A percentile compares a stretch with the other conserved stretches of the same genome.
These are phyloP conservation scores for Phataginus tetradactyla DNA, from an alignment of 2,797 vertebrate genomes.

Conservation along the genomic window DNA sequence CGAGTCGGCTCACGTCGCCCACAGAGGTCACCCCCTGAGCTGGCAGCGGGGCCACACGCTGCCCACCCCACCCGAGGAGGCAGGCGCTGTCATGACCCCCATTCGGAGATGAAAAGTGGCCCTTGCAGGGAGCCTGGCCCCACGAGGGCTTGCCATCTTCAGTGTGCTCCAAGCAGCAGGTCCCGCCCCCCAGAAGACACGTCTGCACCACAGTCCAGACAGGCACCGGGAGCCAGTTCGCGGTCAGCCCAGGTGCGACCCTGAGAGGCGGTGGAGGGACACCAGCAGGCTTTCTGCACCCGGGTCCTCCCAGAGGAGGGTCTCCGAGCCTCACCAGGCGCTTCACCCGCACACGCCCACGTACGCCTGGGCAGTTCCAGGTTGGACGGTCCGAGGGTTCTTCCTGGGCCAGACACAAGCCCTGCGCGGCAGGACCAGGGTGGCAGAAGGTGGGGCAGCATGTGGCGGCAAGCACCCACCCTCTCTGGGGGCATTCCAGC, in stretches of 20 bases:
- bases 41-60: too few relatives aligned
- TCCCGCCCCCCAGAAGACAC: not conserved
- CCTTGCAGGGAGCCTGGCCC: not conserved
- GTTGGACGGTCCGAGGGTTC: too few relatives aligned
- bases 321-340: not conserved
- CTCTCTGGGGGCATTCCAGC: not conserved
- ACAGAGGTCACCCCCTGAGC: too few relatives aligned
- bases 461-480: not conserved
- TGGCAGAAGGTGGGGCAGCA: too few relatives aligned
- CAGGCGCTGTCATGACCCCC: not conserved
- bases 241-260: not conserved
- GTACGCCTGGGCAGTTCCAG: rapidly evolving
- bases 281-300: not conserved
- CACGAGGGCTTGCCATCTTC: not conserved
- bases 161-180: not conserved
- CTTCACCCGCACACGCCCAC: not conserved
- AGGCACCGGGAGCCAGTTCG: too few relatives aligned
- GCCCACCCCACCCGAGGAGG: too few relatives aligned
- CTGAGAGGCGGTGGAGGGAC: not conserved
- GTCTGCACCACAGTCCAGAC: rapidly evolving
- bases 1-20: too few relatives aligned
- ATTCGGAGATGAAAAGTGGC: not conserved
- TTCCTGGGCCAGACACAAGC: not conserved
- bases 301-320: too few relatives aligned
- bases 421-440: not conserved